Evolutionary conservation across 2,888 invertebrate genomes (phyloP).

Genomic region (Dryadula phaetusa): DNA sequence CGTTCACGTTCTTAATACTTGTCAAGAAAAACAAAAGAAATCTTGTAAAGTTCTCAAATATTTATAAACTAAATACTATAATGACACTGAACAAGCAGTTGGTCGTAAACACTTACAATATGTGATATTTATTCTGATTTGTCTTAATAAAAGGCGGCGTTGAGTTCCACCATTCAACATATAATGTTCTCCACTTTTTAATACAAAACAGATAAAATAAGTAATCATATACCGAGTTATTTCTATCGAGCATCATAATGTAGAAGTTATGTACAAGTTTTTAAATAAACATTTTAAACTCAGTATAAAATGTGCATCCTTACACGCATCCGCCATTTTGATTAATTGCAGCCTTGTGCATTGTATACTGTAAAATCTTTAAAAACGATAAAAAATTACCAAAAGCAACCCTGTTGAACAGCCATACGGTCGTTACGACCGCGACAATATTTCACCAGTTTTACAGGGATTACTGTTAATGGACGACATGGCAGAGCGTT

Average conservation of each 20-base stretch:
- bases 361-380: slow-evolving; percentile 59
- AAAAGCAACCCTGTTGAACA: slow-evolving; percentile 56
- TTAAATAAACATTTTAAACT: slow-evolving; percentile 15
- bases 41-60: too few species aligned
- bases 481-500: slow-evolving; percentile 54
- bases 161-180: background rate
- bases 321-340: slow-evolving; percentile 53
- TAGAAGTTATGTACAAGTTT: background rate
- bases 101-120: too few species aligned
- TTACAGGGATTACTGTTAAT: slow-evolving; percentile 76
- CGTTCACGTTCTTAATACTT: too few species aligned
- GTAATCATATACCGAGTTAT: background rate
- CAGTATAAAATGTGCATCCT: slow-evolving; percentile 22
- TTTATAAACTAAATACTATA: too few species aligned
- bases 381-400: slow-evolving; percentile 55
- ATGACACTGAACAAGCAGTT: too few species aligned
- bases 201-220: background rate
- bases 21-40: too few species aligned
- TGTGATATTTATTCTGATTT: too few species aligned
- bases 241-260: background rate
- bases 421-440: slow-evolving; percentile 47
- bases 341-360: slow-evolving; percentile 66
- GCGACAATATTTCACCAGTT: slow-evolving; percentile 52
- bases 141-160: background rate
- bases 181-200: background rate